These are phyloP conservation scores for Dinocampus coccinellae DNA, from an alignment of 2,888 invertebrate genomes.

Conservation along the genomic window DNA sequence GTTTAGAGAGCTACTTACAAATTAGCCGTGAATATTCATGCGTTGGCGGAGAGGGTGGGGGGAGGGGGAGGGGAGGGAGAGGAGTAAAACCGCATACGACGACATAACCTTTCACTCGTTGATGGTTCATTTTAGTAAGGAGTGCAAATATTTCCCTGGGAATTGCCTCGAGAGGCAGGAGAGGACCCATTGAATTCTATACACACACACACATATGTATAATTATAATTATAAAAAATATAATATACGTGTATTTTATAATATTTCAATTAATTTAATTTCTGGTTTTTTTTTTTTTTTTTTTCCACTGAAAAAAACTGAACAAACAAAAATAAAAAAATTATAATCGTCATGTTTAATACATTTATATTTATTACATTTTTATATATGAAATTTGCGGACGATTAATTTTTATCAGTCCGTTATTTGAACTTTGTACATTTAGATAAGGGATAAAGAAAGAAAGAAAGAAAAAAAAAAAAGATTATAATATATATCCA, in stretches of 20 bases:
- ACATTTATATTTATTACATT: not conserved
- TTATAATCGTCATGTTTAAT: not conserved
- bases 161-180: too few species aligned
- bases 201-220: not conserved
- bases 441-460: not conserved
- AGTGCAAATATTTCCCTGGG: not conserved
- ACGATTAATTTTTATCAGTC: slow-evolving; percentile 9
- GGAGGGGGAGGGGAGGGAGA: too few species aligned
- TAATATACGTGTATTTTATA: too few species aligned
- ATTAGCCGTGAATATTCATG: slow-evolving; percentile 68
- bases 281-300: too few species aligned
- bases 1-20: slow-evolving; percentile 66
- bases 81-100: slow-evolving; percentile 45
- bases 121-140: not conserved
- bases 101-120: slow-evolving; percentile 35
- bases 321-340: too few species aligned
- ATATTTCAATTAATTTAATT: too few species aligned
- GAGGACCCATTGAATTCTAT: too few species aligned
- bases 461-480: not conserved
- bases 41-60: slow-evolving; percentile 42
- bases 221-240: too few species aligned
- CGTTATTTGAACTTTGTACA: not conserved
- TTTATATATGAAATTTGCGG: not conserved
- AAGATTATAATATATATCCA: not conserved
- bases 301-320: too few species aligned